These are phyloP conservation scores for Prochilodus magdalenae DNA, from an alignment of 2,113 vertebrate genomes.

Conservation along the genomic window DNA sequence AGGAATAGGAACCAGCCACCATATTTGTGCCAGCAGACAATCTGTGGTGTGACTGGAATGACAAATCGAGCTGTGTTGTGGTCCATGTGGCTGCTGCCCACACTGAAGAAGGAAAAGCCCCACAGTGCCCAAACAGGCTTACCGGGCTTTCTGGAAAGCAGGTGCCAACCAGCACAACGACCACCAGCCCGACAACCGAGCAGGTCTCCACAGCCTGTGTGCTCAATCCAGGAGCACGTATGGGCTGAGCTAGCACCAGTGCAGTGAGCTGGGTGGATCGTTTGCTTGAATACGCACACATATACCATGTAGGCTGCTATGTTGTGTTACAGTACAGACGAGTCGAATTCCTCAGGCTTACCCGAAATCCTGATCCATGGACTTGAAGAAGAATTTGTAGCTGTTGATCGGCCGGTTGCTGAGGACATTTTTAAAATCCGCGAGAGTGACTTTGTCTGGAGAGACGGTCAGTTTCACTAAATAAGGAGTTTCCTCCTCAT, in stretches of 20 bases:
- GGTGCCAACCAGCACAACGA: conserved; percentile 42
- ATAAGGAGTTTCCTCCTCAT: conserved; percentile 98
- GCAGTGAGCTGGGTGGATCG: too few species aligned
- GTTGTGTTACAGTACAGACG: neutral
- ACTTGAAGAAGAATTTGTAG: conserved; percentile 99
- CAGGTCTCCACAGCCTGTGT: neutral
- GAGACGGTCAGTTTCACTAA: conserved; percentile 93
- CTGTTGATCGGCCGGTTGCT: conserved; percentile 91
- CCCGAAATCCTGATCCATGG: conserved; percentile 99
- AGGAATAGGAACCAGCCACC: conserved; percentile 36
- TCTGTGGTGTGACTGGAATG: conserved; percentile 44
- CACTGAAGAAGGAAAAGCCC: neutral
- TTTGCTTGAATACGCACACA: neutral
- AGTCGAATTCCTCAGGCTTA: conserved; percentile 71
- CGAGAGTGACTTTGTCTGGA: conserved; percentile 94
- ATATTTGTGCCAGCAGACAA: conserved; percentile 37
- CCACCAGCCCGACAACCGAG: neutral
- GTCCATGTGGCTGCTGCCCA: conserved; percentile 28
- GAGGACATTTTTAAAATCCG: conserved; percentile 98
- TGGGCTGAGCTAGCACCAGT: neutral
- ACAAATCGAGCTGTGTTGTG: conserved; percentile 37
- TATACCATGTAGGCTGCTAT: neutral
- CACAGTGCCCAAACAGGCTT: neutral
- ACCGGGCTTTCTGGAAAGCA: conserved; percentile 34
- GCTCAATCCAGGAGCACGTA: neutral